Percentiles rank a stretch among this genome's conserved stretches.
Evolutionary conservation across 2,113 vertebrate species (phyloP).

Genomic region (Pachycephala philippinensis): DNA sequence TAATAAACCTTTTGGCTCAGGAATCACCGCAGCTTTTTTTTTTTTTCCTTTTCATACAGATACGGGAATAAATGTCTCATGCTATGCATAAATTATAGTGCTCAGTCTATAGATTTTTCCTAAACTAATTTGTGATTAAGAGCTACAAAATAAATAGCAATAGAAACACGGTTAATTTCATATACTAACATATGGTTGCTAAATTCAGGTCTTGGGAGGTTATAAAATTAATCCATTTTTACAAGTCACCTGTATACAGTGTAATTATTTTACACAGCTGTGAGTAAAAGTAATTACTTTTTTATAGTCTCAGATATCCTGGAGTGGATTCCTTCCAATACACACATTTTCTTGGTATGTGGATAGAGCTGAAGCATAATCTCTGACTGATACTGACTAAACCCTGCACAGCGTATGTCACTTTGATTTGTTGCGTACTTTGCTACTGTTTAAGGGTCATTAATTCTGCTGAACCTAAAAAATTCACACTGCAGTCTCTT

Average conservation of each 20-base stretch:
- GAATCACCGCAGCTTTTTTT: neutral
- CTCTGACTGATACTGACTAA: neutral
- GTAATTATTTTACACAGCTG: slow-evolving; percentile 44
- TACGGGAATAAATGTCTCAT: neutral
- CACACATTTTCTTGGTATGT: neutral
- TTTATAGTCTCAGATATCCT: neutral
- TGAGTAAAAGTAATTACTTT: slow-evolving; percentile 9
- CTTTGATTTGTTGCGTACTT: neutral
- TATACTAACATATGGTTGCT: neutral
- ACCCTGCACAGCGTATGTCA: neutral
- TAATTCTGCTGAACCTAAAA: neutral
- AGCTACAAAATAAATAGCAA: neutral
- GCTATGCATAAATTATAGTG: neutral
- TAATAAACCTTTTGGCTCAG: neutral
- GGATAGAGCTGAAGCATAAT: neutral
- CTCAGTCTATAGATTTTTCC: neutral
- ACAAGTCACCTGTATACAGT: slow-evolving; percentile 23
- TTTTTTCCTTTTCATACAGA: neutral
- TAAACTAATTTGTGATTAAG: neutral
- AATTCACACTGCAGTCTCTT: neutral
- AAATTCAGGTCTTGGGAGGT: neutral
- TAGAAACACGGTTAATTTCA: neutral
- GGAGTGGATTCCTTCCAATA: neutral
- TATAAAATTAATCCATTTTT: slow-evolving; percentile 56
- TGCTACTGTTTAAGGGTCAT: neutral